Base-by-base conservation (phyloP, 2,888 invertebrate genomes). In the Endomychus coccineus region DNA sequence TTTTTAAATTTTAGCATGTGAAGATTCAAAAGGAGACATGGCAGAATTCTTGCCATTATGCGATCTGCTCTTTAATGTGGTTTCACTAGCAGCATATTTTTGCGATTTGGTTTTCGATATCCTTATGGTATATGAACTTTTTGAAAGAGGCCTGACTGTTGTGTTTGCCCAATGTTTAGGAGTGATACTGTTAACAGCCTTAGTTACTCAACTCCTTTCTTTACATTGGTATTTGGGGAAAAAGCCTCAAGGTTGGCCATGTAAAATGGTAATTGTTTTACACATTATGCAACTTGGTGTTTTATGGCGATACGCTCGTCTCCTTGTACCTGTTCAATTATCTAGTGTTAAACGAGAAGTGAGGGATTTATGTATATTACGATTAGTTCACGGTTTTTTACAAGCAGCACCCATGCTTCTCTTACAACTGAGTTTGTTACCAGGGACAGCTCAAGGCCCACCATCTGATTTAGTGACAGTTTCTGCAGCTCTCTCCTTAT, bases 101-200 rank as follows among this genome's bases (percentile, higher is more conserved):
- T 89, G 89, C 71, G 88, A 89, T 71, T 80, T 88, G 44, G 87
- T 89, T 4, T 90, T 90, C 64, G 88, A 90, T 66, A 74, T 88
- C 42, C 80, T 89, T 38, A 81, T 87, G 72, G 80, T 84, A 27
- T 90, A 88, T 65, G 85, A 88, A 14, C 71, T 90, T 16, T 80
- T 83, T 47, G 78, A 81, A 59, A 70, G 77, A 37, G 77, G 77
- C 19, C 71, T 75, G 51, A 71, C 72, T 43, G 70, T 75, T 43
- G 77, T 80, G 54, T 83, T 81, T 52, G 72, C 74, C 5, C 75
- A 80, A 15, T 77, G 83, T 45, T 69, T 86, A 48, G 73, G 77
- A 29, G 75, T 86, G 42, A 78, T 89, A 39, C 64, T 81, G 34
- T 69, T 80, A 3, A 86, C 89, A 4, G 70, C 85, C 31, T 61